Conservation (phyloP, 2,113 vertebrate species). For the Grallaria varia region DNA sequence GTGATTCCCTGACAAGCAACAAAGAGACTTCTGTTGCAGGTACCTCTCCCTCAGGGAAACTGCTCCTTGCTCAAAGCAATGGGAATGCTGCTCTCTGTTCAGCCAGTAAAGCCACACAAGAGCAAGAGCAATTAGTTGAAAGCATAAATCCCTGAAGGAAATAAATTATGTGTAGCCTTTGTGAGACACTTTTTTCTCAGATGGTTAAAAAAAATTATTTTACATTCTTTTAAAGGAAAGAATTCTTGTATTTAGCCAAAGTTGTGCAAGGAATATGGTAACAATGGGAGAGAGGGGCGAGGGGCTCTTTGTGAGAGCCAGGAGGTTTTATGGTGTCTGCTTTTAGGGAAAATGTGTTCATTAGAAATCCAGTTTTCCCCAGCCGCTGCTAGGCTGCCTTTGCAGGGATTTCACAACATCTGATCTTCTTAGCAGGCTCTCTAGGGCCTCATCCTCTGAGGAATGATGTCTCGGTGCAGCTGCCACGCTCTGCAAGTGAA, state of each 20-base stretch:
- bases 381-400: neutral
- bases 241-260: neutral
- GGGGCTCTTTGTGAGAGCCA: neutral
- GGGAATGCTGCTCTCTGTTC: neutral
- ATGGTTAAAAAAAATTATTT: neutral
- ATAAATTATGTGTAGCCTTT: neutral
- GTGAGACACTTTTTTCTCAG: neutral
- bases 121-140: neutral
- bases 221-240: neutral
- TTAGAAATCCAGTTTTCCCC: neutral
- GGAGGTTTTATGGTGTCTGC: neutral
- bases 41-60: neutral
- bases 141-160: neutral
- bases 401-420: neutral
- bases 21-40: rapidly evolving
- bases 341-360: neutral
- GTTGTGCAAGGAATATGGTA: neutral
- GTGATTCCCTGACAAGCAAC: neutral
- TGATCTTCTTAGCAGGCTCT: neutral
- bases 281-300: neutral
- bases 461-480: neutral
- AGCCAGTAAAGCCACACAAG: neutral
- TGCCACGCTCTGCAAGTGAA: neutral
- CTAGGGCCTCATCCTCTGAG: neutral
- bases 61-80: neutral